Base-by-base conservation (phyloP, 2,113 vertebrate species). In the Grallaria varia region DNA sequence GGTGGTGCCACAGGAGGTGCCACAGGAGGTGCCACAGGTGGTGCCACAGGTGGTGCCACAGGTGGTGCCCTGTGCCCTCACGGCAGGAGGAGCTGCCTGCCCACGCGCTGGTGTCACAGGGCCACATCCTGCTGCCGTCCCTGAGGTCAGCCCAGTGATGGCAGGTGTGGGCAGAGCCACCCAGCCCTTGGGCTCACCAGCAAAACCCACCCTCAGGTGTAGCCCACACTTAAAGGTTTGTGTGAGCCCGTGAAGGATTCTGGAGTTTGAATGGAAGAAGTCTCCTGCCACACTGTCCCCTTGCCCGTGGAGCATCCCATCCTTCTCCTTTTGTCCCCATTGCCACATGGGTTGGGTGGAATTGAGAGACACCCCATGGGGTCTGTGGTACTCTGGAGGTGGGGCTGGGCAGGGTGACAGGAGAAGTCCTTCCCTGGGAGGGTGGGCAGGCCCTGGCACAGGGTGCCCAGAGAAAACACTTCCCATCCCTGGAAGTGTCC, bases 271-370 rank as follows among this genome's bases (percentile, higher is more conserved):
- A 1, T 0, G 52, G 66, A 14, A 30, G 37, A 27, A 50, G 20
- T 25, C 20, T 8, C 35, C 0, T 74, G 12, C 30, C 21, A 0
- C 10, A 0, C 0, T 7, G 18, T 6, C 15, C 37, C 0, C 22
- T 4, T n/a, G 8, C 19, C 77, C n/a, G 45, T 47, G 45, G 63
- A 24, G 68, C 19, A 63, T 68, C 47, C 35, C n/a, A 39, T 8
- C n/a, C n/a, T 44, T 8, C n/a, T 79, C 33, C 73, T 55, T 9
- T 11, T 9, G 27, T 12, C 12, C 3, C 62, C 6, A 0, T 16
- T 7, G 1, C 66, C 71, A 42, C 42, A 0, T 0, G 2, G 50
- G 4, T 6, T 53, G 33, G 8, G 31, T 12, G 0, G 1, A 20
- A 8, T 0, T 2, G 13, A 35, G 12, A 28, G 78, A 3, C 40